Evolutionary conservation across 2,888 invertebrate genomes (phyloP).

Genomic region (Sarcophaga carnaria): DNA sequence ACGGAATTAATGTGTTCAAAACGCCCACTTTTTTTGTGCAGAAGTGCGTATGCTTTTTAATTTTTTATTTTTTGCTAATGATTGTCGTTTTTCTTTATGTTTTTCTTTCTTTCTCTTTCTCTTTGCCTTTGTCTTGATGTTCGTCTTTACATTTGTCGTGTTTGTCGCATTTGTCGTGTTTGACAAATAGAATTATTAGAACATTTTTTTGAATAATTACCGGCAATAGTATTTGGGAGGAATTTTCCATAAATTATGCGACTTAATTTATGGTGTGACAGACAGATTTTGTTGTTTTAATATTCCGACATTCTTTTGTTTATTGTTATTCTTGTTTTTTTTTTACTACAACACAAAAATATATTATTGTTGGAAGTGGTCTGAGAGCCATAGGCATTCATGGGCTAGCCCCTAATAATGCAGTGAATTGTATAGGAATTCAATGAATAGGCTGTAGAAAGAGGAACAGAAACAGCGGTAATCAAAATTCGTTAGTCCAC

Average conservation of each 20-base stretch:
- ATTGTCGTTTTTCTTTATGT: neutral
- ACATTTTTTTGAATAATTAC: slow-evolving; percentile 42
- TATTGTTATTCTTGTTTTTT: neutral
- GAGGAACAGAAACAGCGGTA: no score
- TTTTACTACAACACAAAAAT: neutral
- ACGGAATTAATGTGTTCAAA: neutral
- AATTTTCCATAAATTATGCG: neutral
- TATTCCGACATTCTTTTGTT: neutral
- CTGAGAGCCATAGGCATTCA: no score
- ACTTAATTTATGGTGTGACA: neutral
- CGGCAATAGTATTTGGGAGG: neutral
- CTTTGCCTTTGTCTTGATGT: no score
- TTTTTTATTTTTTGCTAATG: neutral
- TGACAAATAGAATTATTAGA: slow-evolving; percentile 30
- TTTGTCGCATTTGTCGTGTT: neutral
- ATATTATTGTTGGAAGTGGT: no score
- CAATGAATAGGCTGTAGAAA: no score
- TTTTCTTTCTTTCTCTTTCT: neutral
- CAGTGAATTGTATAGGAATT: no score
- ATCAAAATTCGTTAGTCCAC: no score
- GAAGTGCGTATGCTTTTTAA: neutral
- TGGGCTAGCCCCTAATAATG: no score
- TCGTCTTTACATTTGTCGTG: no score
- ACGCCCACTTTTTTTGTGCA: slow-evolving; percentile 22
- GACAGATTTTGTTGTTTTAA: neutral